A percentile compares a stretch with the other conserved stretches of the same genome.
Evolutionary conservation across 2,888 invertebrate species (phyloP).

Genomic region (Watsonalla cultraria): DNA sequence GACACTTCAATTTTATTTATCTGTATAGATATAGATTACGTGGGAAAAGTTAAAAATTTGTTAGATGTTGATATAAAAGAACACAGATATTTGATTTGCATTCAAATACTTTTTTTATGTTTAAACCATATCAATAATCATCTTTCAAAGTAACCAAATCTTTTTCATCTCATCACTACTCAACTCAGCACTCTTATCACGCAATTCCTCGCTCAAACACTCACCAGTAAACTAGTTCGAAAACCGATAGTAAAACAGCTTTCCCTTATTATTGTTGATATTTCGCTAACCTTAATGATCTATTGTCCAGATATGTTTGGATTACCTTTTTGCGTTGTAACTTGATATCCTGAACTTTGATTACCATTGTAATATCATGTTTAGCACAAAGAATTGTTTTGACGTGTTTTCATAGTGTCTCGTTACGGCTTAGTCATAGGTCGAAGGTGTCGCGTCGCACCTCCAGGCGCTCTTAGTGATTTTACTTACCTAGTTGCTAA

Average conservation of each 20-base stretch:
- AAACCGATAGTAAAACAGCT: conserved; percentile 4
- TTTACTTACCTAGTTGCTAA: too few relatives aligned
- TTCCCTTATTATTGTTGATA: conserved; percentile 19
- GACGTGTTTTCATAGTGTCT: neutral
- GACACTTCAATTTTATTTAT: too few relatives aligned
- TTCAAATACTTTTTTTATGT: too few relatives aligned
- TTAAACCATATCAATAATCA: too few relatives aligned
- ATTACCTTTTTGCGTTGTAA: conserved; percentile 31
- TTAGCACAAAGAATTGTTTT: conserved; percentile 1
- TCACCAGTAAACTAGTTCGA: neutral
- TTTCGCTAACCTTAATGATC: conserved; percentile 29
- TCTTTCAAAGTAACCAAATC: too few relatives aligned
- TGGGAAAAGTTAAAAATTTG: too few relatives aligned
- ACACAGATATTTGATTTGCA: too few relatives aligned
- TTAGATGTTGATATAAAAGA: too few relatives aligned
- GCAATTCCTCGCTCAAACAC: too few relatives aligned
- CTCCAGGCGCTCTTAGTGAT: neutral
- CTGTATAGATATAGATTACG: too few relatives aligned
- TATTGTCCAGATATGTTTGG: conserved; percentile 37
- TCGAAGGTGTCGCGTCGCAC: neutral
- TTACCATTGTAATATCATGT: conserved; percentile 19
- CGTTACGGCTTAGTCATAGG: neutral
- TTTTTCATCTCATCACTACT: too few relatives aligned
- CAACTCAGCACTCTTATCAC: too few relatives aligned
- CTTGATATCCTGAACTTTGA: conserved; percentile 20